These are phyloP conservation scores for Stegostoma tigrinum DNA, from an alignment of 2,113 vertebrate species.

Conservation along the genomic window DNA sequence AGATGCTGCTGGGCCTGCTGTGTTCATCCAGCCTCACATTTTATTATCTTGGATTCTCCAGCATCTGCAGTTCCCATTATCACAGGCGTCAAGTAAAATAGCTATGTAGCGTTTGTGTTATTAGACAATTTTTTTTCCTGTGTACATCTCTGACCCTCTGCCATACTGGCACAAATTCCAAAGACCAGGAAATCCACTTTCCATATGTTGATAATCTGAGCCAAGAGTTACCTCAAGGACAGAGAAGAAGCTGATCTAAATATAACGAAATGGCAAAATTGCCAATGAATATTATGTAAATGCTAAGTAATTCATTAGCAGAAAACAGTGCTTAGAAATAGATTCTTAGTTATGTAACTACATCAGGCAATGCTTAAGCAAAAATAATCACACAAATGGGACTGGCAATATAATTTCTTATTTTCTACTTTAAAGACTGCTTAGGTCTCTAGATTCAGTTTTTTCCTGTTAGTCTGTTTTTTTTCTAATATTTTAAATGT, in stretches of 20 bases:
- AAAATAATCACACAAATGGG: neutral
- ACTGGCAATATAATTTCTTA: too few species aligned
- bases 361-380: neutral
- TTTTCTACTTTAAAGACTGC: neutral
- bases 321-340: neutral
- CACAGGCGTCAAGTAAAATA: neutral
- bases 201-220: neutral
- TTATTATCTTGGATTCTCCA: too few species aligned
- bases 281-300: neutral
- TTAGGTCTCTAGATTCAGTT: neutral
- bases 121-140: neutral
- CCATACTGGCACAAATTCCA: neutral
- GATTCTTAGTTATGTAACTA: neutral
- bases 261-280: neutral
- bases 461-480: neutral
- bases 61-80: too few species aligned
- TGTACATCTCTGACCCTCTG: neutral
- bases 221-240: neutral
- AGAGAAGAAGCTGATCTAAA: neutral
- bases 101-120: neutral
- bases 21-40: too few species aligned
- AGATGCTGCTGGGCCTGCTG: too few species aligned
- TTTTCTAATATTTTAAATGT: neutral
- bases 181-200: neutral
- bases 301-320: neutral